Evolutionary conservation across 2,113 vertebrate genomes (phyloP), one percentile per base, ranked within the genome.

Genomic region (Eclectus roratus): DNA sequence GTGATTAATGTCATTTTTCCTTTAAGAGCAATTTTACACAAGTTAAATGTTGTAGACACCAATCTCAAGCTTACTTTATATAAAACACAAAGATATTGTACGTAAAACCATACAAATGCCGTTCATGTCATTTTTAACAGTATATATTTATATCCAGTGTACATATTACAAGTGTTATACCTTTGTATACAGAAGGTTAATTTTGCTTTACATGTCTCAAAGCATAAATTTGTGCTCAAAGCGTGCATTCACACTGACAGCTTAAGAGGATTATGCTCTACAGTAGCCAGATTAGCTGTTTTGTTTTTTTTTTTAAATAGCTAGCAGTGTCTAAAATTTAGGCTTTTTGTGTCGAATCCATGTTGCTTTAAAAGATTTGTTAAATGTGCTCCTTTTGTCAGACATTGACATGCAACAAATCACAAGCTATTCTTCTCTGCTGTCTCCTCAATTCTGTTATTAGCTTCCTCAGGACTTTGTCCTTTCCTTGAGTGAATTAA

Each of bases 201-300:
- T 71, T 84, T 93, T 80, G 21, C 66, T 91, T 85, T 80, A 21
- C 23, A 7, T 37, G 37, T 4, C 76, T 88, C 35, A 85, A 68
- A 91, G 20, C 83, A 79, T 80, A 78, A 84, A 49, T 60, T n/a
- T 65, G 27, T 56, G 10, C 85, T 88, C 24, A 85, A 79, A 85
- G 29, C 61, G 66, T 70, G 66, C 88, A 63, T 78, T 74, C 79
- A 76, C 52, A 21, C 17, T 72, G 90, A 69, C n/a, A 93, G 23
- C 53, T 81, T 91, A 88, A 85, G 93, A 56, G 56, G 80, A 81
- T 96, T 91, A 78, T 74, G 19, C 85, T 88, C 24, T 84, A 55
- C 55, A 68, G 29, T 71, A 35, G 17, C 47, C 29, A 80, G 35
- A 91, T 88, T 78, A 64, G 33, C 28, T 53, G 50, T 4, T 47